Evolutionary conservation across 2,888 invertebrate species (phyloP), one percentile per base, ranked within the genome.

Genomic region (Petrophora chlorosata): DNA sequence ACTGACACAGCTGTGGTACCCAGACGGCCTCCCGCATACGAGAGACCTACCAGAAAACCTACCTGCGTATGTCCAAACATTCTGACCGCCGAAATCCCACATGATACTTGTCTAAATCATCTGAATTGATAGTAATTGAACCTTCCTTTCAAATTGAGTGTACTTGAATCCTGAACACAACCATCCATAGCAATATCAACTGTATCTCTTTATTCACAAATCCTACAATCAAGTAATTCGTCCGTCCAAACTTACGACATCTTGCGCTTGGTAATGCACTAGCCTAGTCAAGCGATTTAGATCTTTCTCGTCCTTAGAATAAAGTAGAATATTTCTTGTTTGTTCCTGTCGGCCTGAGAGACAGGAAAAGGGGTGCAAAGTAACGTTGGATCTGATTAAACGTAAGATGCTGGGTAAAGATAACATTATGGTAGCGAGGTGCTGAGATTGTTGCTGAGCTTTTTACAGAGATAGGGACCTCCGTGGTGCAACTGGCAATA

Each of bases 121-220:
- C 53, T 32, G 28, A 63, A 63, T 63, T 63, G 63, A n/a, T 40
- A 28, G 47, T 55, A 63, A 63, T 63, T 63, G 63, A 52, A 30
- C 28, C 59, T 55, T 63, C 63, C 63, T 57, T 38, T 43, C 28
- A 19, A 39, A 9, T 36, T 26, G 25, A 36, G 38, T 43, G 38
- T 44, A 44, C 46, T 51, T 26, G 19, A 23, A 41, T 28, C 14
- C 36, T 41, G 32, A 35, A 40, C 32, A 10, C 13, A 23, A 19
- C 15, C 4, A 13, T 3, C 3, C 10, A 41, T 2, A 13, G 13
- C 1, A 40, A 40, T 50, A 19, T 9, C 28, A 10, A 39, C 36
- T 23, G 10, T 43, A 42, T 3, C 0, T 3, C n/a, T 0, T 13
- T 4, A 1, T 0, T 0, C 0, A 5, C 35, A 48, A 36, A 10